Percentiles rank a stretch among this genome's conserved stretches.
Evolutionary conservation across 2,888 invertebrate genomes (phyloP).

Genomic region (Pteria penguin): DNA sequence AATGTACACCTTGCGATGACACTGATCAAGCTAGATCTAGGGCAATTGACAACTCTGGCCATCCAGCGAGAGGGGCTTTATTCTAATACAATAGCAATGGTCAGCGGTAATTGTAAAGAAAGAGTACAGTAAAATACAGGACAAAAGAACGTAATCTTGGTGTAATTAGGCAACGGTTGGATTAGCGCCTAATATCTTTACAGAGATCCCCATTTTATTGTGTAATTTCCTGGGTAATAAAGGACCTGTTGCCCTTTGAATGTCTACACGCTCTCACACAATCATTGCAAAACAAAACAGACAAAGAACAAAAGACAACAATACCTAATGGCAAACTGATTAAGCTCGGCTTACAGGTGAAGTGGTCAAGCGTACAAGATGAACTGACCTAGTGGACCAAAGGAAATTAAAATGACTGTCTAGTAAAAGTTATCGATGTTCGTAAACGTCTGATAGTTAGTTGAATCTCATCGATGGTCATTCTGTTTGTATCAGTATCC

Average conservation of each 20-base stretch:
- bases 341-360: background rate
- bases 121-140: background rate
- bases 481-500: too few relatives aligned
- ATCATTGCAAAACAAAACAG: conserved; percentile 26
- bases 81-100: conserved; percentile 19
- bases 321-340: conserved; percentile 23
- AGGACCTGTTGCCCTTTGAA: background rate
- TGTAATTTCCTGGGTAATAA: conserved; percentile 13
- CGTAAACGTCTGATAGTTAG: too few relatives aligned
- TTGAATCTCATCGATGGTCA: too few relatives aligned
- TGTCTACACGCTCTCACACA: background rate
- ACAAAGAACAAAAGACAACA: conserved; percentile 26
- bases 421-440: too few relatives aligned
- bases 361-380: background rate
- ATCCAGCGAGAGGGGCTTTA: background rate
- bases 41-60: background rate
- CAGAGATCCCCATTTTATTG: conserved; percentile 19
- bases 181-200: conserved; percentile 28
- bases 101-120: conserved; percentile 18
- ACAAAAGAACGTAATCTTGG: conserved; percentile 28
- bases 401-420: background rate
- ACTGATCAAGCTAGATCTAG: background rate
- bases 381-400: background rate
- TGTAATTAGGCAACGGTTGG: conserved; percentile 22
- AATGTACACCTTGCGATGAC: background rate